These are phyloP conservation scores for Drosophila nigromelanica DNA, from an alignment of 1,140 invertebrate species.

Conservation along the genomic window DNA sequence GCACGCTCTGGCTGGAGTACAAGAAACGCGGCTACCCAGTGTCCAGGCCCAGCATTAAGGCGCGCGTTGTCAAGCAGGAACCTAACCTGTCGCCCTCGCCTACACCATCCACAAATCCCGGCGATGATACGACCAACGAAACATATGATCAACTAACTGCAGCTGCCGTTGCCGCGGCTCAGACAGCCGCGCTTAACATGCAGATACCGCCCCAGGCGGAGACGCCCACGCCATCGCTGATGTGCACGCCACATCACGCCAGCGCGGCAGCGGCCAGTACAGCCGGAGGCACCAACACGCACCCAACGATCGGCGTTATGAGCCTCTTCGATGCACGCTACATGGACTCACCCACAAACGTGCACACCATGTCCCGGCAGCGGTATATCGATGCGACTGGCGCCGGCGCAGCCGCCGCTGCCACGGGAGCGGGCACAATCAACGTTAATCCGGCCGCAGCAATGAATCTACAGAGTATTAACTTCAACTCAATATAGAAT, in stretches of 20 bases:
- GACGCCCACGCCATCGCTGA: slow-evolving; percentile 83
- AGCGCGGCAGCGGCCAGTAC: slow-evolving; percentile 48
- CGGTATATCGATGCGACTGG: slow-evolving; percentile 84
- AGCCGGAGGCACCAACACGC: slow-evolving; percentile 63
- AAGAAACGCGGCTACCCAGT: slow-evolving; percentile 92
- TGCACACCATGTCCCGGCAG: slow-evolving; percentile 84
- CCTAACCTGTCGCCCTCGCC: slow-evolving; percentile 85
- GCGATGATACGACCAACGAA: slow-evolving; percentile 74
- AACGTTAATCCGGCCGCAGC: slow-evolving; percentile 84
- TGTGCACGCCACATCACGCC: slow-evolving; percentile 83
- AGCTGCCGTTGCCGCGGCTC: slow-evolving; percentile 63
- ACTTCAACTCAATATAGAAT: slow-evolving; percentile 89
- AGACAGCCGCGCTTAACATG: slow-evolving; percentile 85
- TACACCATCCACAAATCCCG: slow-evolving; percentile 79
- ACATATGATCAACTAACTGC: slow-evolving; percentile 84
- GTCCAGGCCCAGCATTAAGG: slow-evolving; percentile 89
- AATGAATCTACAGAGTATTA: slow-evolving; percentile 89
- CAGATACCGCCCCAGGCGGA: slow-evolving; percentile 85
- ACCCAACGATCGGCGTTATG: slow-evolving; percentile 85
- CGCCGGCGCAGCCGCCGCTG: slow-evolving; percentile 57
- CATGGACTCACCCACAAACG: slow-evolving; percentile 84
- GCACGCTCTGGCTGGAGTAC: slow-evolving; percentile 93
- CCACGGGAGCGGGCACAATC: slow-evolving; percentile 70
- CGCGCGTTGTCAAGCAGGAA: slow-evolving; percentile 88
- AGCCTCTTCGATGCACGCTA: slow-evolving; percentile 87